Base-by-base conservation (phyloP, 2,888 invertebrate species). In the Tipula helvola region DNA sequence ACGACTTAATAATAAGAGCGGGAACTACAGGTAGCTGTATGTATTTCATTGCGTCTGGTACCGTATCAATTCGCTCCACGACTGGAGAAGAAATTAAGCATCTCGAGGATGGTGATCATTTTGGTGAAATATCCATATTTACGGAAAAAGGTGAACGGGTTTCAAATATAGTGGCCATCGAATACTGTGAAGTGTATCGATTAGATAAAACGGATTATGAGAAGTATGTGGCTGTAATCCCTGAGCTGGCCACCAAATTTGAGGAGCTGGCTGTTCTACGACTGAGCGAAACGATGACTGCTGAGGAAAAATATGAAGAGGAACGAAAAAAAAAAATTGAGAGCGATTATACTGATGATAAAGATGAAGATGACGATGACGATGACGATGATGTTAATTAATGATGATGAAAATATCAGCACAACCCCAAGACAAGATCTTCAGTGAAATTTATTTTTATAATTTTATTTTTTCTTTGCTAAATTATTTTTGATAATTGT, bases 11-110 rank as follows among this genome's bases (percentile, higher is more conserved):
- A 83, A 90, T 93, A 8, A 93, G 93, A 87, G 93, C 93, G 0
- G 93, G 93, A 0, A 92, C 93, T 12, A 89, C 91, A n/a, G 94
- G 94, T 0, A 93, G 94, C 87, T 93, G 93, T 89, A 94, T 95
- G 94, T 95, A 93, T 89, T 95, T 95, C 88, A 91, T 95, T 39
- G 92, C 93, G 0, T 92, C 91, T 71, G 95, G 95, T 12, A 94
- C 94, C 0, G 94, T 95, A 0, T 93, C 93, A 10, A 92, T 94
- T 5, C 92, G 92, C 86, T 93, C 94, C 0, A 90, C 93, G 13
- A 93, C 93, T n/a, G 94, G 94, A 39, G 92, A 92, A 88, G 95
- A 94, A 92, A 93, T 94, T 13, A 90, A 90, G 86, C 92, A 92
- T 88, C 89, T 94, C 47, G 92, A 93, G 88, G 94, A 94, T 88